Base-by-base conservation (phyloP, 2,113 vertebrate species). In the Anarrhichthys ocellatus region DNA sequence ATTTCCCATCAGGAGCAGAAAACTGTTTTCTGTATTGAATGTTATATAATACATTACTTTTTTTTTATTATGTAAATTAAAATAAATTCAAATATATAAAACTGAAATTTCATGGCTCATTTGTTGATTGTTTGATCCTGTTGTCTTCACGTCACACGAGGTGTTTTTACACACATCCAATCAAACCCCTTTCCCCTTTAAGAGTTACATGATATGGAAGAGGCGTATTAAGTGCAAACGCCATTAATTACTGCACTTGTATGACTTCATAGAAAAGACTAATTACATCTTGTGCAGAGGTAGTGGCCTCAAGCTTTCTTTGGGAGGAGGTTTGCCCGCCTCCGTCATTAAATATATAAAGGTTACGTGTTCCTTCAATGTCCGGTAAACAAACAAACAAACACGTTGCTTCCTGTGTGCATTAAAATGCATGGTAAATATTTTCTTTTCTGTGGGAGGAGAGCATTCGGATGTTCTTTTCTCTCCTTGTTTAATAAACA, bases 81-180 rank as follows among this genome's bases (percentile, higher is more conserved):
- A 80, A 82, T 82, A 59, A 76, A 79, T 75, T 80, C 7, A 11
- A 15, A 40, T 13, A 17, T 18, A 71, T 65, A 13, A n/a, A 54
- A 50, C 2, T 3, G 5, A 76, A 11, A 29, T 68, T 34, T 40
- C 17, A 74, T 69, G 76, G 36, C 27, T 69, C 22, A 32, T 69
- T 56, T 73, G n/a, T 69, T 38, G 10, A 48, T 15, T 24, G 24
- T 3, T 5, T 34, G 1, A 69, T 64, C 46, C 24, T 29, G 38
- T 48, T 20, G 18, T 59, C 17, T 15, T 56, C 24, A 9, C 5
- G 4, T 52, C 6, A 48, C 15, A 24, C 15, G 7, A 2, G 1
- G 4, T 50, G 3, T 50, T 40, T 36, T 13, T 0, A 36, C n/a
- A 29, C 6, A 18, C 29, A 17, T 58, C 11, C 44, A 17, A 54